A percentile compares a stretch with the other conserved stretches of the same genome.
Evolutionary conservation across 2,797 vertebrate species (phyloP).

Genomic region (Neopelma chrysocephalum): DNA sequence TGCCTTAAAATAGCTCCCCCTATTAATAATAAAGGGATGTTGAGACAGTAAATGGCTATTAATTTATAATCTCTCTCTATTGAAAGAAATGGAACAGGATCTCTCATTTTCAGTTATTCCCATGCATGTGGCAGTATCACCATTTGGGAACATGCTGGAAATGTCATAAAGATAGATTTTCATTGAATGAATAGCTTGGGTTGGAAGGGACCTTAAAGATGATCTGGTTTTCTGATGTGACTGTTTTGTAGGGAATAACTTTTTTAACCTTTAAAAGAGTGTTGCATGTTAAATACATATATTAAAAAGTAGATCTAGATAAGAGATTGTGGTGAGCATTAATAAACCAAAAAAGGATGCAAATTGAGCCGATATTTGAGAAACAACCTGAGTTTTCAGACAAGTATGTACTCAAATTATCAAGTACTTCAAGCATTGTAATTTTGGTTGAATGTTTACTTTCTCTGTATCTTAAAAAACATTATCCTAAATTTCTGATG

Average conservation of each 20-base stretch:
- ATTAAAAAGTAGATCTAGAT: background rate
- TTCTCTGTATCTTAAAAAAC: background rate
- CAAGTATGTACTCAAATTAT: background rate
- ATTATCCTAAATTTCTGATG: background rate
- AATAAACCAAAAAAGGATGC: background rate
- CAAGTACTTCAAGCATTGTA: background rate
- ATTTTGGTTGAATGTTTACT: background rate
- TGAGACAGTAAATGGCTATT: background rate
- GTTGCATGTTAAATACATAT: background rate
- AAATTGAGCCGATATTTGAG: background rate
- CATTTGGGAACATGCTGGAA: background rate
- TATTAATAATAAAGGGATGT: constrained; percentile 22
- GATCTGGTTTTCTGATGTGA: background rate
- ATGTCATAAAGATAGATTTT: background rate
- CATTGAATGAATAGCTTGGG: background rate
- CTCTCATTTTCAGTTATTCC: background rate
- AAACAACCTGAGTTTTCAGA: background rate
- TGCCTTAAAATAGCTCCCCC: constrained; percentile 14
- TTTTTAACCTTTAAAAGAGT: background rate
- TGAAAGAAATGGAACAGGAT: background rate
- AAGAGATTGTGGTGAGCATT: background rate
- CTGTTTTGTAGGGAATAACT: background rate
- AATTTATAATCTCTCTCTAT: background rate
- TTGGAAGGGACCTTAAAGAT: background rate
- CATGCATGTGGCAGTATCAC: background rate